These are phyloP conservation scores for Habropoda laboriosa DNA, from an alignment of 1,140 invertebrate genomes.

Conservation along the genomic window DNA sequence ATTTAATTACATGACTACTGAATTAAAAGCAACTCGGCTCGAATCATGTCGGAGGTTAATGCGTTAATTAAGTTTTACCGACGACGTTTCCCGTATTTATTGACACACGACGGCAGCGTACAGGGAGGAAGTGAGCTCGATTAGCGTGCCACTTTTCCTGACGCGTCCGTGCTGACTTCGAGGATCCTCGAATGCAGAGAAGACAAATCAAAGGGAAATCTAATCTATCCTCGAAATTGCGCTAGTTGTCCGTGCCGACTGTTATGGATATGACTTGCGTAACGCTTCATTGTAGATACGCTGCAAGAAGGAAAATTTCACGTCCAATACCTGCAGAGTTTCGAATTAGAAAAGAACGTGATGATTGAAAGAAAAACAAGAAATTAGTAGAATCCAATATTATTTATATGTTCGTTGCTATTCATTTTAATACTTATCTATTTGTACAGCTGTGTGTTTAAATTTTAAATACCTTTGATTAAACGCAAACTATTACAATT, in stretches of 20 bases:
- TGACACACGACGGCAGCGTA: too few species aligned
- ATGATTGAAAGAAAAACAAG: too few species aligned
- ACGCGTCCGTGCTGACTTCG: background rate
- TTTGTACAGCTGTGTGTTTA: too few species aligned
- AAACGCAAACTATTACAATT: too few species aligned
- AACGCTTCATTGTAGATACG: background rate
- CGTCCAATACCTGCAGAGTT: too few species aligned
- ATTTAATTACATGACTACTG: background rate
- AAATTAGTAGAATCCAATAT: too few species aligned
- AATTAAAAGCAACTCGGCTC: background rate
- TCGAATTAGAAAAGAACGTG: too few species aligned
- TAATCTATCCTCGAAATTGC: slow-evolving; percentile 9
- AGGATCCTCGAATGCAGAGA: background rate
- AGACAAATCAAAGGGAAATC: background rate
- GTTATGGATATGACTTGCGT: background rate
- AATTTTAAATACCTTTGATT: too few species aligned
- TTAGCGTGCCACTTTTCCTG: background rate
- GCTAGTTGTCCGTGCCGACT: background rate
- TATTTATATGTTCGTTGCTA: too few species aligned
- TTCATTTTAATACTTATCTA: too few species aligned
- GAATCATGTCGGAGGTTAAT: slow-evolving; percentile 1
- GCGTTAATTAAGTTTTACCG: slow-evolving; percentile 19
- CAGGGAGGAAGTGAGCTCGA: background rate
- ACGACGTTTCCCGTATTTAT: background rate
- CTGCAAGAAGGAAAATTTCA: background rate